Conservation (phyloP, 1,140 invertebrate genomes). For the Sesamia nonagrioides region DNA sequence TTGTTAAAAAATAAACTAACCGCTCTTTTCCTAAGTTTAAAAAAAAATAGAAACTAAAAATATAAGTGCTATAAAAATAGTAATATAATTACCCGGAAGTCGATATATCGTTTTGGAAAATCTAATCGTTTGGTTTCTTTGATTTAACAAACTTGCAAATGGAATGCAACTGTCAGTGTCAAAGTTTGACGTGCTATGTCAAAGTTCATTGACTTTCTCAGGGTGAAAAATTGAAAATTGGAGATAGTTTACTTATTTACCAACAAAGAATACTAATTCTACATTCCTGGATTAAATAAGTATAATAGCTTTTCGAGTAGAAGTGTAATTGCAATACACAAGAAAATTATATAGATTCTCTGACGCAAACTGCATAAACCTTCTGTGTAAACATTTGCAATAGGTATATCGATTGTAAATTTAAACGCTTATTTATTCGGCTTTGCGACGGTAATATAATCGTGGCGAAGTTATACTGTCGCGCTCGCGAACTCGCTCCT, state of each 20-base stretch:
- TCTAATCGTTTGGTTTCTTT: no score
- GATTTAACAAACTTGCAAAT: not conserved
- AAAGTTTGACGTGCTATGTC: conserved; percentile 16
- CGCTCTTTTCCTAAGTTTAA: no score
- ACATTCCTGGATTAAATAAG: no score
- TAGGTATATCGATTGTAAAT: conserved; percentile 71
- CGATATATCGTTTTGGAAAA: no score
- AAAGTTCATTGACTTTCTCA: not conserved
- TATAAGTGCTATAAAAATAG: no score
- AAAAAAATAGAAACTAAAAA: no score
- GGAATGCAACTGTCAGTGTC: conserved; percentile 30
- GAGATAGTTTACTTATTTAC: conserved; percentile 1
- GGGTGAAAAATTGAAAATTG: not conserved
- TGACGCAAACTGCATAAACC: conserved; percentile 22
- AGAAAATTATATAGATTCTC: not conserved
- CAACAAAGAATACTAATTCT: not conserved
- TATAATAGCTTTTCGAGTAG: not conserved
- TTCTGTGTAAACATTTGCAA: conserved; percentile 65
- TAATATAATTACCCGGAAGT: no score
- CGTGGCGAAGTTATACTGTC: conserved; percentile 59
- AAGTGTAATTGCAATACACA: not conserved
- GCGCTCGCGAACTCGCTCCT: conserved; percentile 38
- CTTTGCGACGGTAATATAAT: conserved; percentile 62
- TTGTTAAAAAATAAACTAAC: no score
- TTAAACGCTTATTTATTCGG: conserved; percentile 53